Evolutionary conservation across 1,140 invertebrate species (phyloP).

Genomic region (Coptotermes formosanus): DNA sequence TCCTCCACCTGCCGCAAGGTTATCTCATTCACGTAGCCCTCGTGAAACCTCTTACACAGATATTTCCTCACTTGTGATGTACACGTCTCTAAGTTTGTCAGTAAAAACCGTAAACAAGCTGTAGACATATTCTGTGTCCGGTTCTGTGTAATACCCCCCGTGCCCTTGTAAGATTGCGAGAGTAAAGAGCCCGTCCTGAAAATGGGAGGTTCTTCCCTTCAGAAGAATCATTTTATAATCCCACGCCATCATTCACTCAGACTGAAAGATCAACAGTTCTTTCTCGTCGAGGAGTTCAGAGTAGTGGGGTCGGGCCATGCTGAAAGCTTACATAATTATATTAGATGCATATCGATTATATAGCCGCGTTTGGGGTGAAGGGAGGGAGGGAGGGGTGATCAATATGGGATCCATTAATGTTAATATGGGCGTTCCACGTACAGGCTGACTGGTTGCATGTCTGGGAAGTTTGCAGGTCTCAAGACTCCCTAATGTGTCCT

Average conservation of each 20-base stretch:
- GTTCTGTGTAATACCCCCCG: no score
- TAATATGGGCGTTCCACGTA: constrained; percentile 9
- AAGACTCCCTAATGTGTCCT: not conserved
- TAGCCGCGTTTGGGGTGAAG: not conserved
- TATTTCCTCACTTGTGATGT: not conserved
- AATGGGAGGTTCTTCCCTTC: not conserved
- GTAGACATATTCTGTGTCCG: no score
- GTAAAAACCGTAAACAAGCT: no score
- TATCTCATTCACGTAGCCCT: no score
- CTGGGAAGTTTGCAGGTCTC: not conserved
- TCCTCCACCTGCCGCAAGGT: no score
- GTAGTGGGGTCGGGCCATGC: not conserved
- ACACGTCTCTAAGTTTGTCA: not conserved
- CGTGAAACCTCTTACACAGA: no score
- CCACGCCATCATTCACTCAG: not conserved
- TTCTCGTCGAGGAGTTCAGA: not conserved
- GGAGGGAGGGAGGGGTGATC: not conserved
- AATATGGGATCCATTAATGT: constrained; percentile 7
- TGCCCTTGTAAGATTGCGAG: no score
- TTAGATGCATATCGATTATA: constrained; percentile 17
- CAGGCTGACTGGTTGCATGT: constrained; percentile 8
- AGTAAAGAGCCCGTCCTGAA: not conserved
- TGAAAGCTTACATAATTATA: constrained; percentile 12
- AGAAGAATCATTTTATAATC: not conserved
- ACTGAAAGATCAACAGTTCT: not conserved